phyloP scores from a whole-genome alignment of 2,888 invertebrate genomes.

The Nematopogon swammerdamellus region DNA sequence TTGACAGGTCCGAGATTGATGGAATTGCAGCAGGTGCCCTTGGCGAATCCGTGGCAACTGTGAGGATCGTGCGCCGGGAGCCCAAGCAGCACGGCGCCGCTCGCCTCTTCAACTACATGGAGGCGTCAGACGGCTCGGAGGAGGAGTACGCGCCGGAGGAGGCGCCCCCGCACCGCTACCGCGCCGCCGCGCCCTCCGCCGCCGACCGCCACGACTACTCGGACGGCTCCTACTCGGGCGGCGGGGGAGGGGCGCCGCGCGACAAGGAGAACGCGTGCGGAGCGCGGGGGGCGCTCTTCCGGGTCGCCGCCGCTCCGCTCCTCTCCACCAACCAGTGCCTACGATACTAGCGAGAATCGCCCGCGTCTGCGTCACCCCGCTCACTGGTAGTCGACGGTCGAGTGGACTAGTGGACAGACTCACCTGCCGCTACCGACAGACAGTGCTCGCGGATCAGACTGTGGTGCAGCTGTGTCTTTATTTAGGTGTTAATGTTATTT shows the following conservation, averaged over 20 bases:
- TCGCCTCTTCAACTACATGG: slow-evolving; percentile 69
- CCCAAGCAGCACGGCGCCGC: slow-evolving; percentile 62
- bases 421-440: too few relatives aligned
- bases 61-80: slow-evolving; percentile 23
- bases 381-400: too few relatives aligned
- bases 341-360: slow-evolving; percentile 44
- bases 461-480: too few relatives aligned
- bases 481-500: too few relatives aligned
- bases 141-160: slow-evolving; percentile 39
- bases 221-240: slow-evolving; percentile 4
- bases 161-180: slow-evolving; percentile 17
- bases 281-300: slow-evolving; percentile 11
- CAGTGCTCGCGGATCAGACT: too few relatives aligned
- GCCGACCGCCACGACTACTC: not conserved
- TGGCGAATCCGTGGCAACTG: slow-evolving; percentile 16
- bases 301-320: slow-evolving; percentile 35
- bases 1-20: slow-evolving; percentile 12
- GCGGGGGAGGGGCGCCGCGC: slow-evolving; percentile 17
- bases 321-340: slow-evolving; percentile 42
- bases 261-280: slow-evolving; percentile 29
- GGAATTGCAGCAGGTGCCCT: slow-evolving; percentile 12
- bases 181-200: slow-evolving; percentile 8
- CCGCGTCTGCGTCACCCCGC: too few relatives aligned
- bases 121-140: slow-evolving; percentile 70
- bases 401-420: too few relatives aligned